Evolutionary conservation across 2,888 invertebrate species (phyloP), one percentile per base, ranked within the genome.

Genomic region (Acrocyrtus sp.): DNA sequence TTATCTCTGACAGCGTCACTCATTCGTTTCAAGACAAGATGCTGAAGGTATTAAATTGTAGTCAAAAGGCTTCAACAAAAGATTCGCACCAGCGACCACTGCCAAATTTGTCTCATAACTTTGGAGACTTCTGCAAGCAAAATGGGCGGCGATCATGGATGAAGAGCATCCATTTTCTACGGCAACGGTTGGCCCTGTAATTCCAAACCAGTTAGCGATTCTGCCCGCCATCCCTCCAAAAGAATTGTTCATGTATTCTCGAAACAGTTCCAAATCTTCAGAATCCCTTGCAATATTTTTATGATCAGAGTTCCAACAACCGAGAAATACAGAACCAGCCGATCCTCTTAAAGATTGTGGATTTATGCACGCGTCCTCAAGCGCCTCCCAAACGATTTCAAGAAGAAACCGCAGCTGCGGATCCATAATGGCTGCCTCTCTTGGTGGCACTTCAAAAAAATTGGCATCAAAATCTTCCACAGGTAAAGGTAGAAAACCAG

Each of bases 381-480:
- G 3, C 2, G 27, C 27, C n/a, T 53, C 53, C 53, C 53, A 53
- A 21, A 17, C 34, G 1, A 53, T 15, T 10, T 53, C 29, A 10
- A 29, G 53, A 8, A 53, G 17, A 17, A 53, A 34, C 10, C 53
- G 27, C 4, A n/a, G 29, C 29, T 53, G 53, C 1, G 53, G 53
- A 29, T 53, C 53, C 29, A 53, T 27, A 3, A 34, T 29, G 0
- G 29, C 2, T 19, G 19, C 19, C 34, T 53, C 53, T 12, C 22
- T 26, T 2, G 53, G 53, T n/a, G n/a, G 6, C 10, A 53, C 17
- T 2, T 34, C 53, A 27, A 53, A 53, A 53, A 53, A 53, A 1
- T 53, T 53, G 17, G 26, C 17, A 19, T 53, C 53, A 53, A 53
- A 53, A 1, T 53, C 53, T 6, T 53, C 53, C n/a, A 53, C 29